Evolutionary conservation across 2,888 invertebrate species (phyloP), one percentile per base, ranked within the genome.

Genomic region (Drosophila neotestacea): DNA sequence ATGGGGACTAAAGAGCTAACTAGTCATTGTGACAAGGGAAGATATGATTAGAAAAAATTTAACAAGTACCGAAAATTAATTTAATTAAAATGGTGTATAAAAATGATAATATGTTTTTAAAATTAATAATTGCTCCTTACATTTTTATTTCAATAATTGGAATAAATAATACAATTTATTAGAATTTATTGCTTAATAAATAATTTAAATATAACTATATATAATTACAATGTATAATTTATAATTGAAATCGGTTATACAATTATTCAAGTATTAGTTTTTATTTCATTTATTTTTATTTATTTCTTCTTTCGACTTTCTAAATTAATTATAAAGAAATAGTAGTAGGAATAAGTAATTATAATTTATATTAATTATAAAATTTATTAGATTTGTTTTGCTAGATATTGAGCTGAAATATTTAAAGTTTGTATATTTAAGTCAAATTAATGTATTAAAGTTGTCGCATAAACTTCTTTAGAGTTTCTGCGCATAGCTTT

Each of bases 401-500:
- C 11, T 32, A 7, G 9, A 7, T 41, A 41, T 9, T 16, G 2
- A 6, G 1, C 16, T 39, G 2, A 39, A 13, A 30, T 47, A 13
- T 7, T 11, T 28, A 1, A 11, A n/a, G 10, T 50, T 0, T 6
- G 1, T 22, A 22, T 22, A 3, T 2, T 22, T 22, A 0, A 6
- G 46, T 28, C 11, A 2, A 11, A 32, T 36, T 11, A 13, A 4
- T 16, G 7, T 11, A 3, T 34, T 46, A 6, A 44, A 46, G 22
- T 13, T 27, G 5, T 13, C n/a, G 4, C n/a, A 6, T 13, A 9
- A 13, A 54, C 28, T 30, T 16, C 13, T 4, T 6, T 30, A 6
- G 9, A 9, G 36, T 36, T 44, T 6, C 32, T 27, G 27, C 50
- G 32, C 28, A 36, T 30, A 44, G 36, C 55, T 62, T 44, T 52